A percentile compares a stretch with the other conserved stretches of the same genome.
phyloP scores from a whole-genome alignment of 2,797 vertebrate species.

The Lepus townsendii region DNA sequence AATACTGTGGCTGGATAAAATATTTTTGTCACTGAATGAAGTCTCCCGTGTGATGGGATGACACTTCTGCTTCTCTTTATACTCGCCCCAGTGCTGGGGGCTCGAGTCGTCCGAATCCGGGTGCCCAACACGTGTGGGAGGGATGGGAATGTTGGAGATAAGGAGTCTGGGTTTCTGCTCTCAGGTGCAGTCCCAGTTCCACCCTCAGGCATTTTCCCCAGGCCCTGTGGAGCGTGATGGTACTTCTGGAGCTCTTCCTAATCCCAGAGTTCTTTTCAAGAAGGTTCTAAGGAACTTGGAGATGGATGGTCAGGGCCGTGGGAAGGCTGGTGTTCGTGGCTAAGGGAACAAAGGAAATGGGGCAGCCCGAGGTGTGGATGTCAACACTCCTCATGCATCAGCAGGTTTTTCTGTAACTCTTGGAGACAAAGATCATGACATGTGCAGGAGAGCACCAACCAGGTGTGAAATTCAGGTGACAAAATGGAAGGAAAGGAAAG shows the following conservation, averaged over 20 bases:
- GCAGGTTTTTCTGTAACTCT: conserved; percentile 64
- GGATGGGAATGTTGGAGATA: not conserved
- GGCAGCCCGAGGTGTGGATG: not conserved
- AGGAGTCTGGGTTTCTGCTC: not conserved
- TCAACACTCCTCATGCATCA: not conserved
- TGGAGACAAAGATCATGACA: conserved; percentile 61
- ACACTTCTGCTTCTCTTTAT: not conserved
- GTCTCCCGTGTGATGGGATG: not conserved
- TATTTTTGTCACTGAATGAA: conserved; percentile 29
- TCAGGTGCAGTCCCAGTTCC: not conserved
- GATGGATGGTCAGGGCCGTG: not conserved
- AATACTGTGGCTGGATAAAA: not conserved
- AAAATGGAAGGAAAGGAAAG: conserved; percentile 77
- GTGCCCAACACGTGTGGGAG: not conserved
- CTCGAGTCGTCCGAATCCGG: not conserved
- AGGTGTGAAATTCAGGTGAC: conserved; percentile 78
- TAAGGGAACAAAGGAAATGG: conserved; percentile 62
- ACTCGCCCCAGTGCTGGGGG: not conserved
- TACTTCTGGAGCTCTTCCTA: not conserved
- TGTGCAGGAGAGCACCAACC: not conserved
- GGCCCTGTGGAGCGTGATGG: not conserved
- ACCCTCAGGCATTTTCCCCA: not conserved
- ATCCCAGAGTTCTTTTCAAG: not conserved
- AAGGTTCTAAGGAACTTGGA: not conserved
- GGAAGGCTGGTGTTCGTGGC: conserved; percentile 21